Conservation (phyloP, 2,888 invertebrate genomes). For the Amphipoea oculea region DNA sequence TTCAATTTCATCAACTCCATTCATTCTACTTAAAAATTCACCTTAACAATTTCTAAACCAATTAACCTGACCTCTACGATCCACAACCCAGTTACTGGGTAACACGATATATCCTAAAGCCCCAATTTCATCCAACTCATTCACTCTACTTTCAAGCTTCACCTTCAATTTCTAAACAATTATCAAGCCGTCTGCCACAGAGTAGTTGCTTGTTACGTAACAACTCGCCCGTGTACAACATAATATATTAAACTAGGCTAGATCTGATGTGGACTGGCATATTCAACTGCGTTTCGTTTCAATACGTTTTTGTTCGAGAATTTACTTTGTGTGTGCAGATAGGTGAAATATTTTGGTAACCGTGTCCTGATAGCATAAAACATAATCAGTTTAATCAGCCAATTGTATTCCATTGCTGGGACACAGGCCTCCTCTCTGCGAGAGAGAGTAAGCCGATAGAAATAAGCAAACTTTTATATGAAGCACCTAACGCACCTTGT, state of each 20-base stretch:
- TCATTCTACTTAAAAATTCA: background rate
- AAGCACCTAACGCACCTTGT: background rate
- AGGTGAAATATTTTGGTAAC: background rate
- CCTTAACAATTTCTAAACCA: constrained; percentile 35
- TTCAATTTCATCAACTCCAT: background rate
- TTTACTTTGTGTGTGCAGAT: constrained; percentile 11
- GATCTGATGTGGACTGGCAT: constrained; percentile 35
- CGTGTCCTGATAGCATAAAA: background rate
- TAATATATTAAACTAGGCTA: constrained; percentile 55
- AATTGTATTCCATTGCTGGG: background rate
- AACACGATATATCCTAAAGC: no score
- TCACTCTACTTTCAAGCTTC: background rate
- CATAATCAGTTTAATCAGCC: background rate
- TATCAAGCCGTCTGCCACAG: constrained; percentile 17
- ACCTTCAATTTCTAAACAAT: constrained; percentile 44
- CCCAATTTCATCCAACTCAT: background rate
- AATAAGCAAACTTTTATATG: background rate
- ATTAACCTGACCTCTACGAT: constrained; percentile 20
- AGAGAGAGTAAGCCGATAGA: background rate
- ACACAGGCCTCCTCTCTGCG: background rate
- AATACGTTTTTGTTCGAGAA: constrained; percentile 1
- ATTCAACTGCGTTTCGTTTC: constrained; percentile 17
- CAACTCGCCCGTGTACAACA: constrained; percentile 6
- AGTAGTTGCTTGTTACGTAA: constrained; percentile 33
- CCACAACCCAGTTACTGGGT: no score